Percentiles rank a stretch among this genome's conserved stretches.
These are phyloP conservation scores for Eleginops maclovinus DNA, from an alignment of 2,113 vertebrate species.

Conservation along the genomic window DNA sequence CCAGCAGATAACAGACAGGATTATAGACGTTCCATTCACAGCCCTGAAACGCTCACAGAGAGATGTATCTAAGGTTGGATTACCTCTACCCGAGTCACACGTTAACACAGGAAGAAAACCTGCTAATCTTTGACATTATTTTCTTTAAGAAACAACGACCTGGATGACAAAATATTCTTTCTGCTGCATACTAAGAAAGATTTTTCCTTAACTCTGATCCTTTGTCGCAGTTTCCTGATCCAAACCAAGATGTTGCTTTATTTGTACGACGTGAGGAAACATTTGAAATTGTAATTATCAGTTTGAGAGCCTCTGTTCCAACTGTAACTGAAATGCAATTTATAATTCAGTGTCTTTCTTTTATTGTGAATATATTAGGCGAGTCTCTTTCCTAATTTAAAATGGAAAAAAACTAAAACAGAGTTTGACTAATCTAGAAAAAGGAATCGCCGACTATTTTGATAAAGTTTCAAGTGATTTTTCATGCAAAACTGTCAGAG, in stretches of 20 bases:
- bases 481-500: too few relatives aligned
- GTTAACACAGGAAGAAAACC: neutral
- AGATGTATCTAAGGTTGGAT: neutral
- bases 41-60: conserved; percentile 1
- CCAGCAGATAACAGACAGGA: conserved; percentile 37
- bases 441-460: too few relatives aligned
- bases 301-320: neutral
- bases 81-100: neutral
- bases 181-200: conserved; percentile 11
- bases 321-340: too few relatives aligned
- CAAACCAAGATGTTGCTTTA: neutral
- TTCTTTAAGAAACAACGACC: neutral
- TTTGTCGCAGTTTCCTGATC: neutral
- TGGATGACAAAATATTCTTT: neutral
- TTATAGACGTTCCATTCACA: conserved; percentile 2
- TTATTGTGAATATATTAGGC: too few relatives aligned
- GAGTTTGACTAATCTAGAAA: too few relatives aligned
- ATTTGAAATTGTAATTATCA: neutral
- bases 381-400: too few relatives aligned
- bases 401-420: too few relatives aligned
- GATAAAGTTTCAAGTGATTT: too few relatives aligned
- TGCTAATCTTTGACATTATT: neutral
- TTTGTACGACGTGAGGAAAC: neutral
- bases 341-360: too few relatives aligned
- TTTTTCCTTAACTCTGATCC: neutral